These are phyloP conservation scores for Oncorhynchus nerka DNA, from an alignment of 2,113 vertebrate species.

Conservation along the genomic window DNA sequence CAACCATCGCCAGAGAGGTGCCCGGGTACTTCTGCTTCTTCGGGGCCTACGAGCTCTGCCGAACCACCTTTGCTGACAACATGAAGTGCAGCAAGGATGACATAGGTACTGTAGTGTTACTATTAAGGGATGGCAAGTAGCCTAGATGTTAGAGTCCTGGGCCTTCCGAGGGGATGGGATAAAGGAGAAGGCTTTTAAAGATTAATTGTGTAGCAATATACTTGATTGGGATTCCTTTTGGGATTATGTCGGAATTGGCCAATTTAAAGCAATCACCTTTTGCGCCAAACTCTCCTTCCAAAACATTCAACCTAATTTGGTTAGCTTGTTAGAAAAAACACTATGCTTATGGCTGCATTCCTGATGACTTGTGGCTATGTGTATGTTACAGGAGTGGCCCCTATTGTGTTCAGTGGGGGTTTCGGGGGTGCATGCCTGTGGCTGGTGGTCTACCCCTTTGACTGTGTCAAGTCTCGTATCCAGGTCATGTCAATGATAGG, in stretches of 20 bases:
- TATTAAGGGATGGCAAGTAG: too few species aligned
- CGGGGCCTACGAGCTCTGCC: slow-evolving; percentile 89
- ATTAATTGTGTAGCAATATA: neutral
- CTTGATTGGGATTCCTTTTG: neutral
- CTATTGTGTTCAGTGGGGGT: slow-evolving; percentile 88
- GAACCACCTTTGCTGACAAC: slow-evolving; percentile 80
- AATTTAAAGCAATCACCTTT: neutral
- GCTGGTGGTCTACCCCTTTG: slow-evolving; percentile 94
- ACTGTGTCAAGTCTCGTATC: slow-evolving; percentile 95
- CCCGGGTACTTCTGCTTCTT: slow-evolving; percentile 98
- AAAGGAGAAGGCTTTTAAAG: neutral
- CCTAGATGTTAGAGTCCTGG: too few species aligned
- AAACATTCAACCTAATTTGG: neutral
- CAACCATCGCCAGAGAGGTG: slow-evolving; percentile 91
- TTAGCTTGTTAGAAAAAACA: neutral
- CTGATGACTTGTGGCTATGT: slow-evolving; percentile 3
- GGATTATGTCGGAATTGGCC: too few species aligned
- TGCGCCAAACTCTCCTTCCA: neutral
- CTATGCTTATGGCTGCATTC: neutral
- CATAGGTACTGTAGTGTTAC: slow-evolving; percentile 75
- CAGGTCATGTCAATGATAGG: slow-evolving; percentile 96
- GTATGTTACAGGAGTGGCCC: slow-evolving; percentile 77
- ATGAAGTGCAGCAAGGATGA: slow-evolving; percentile 87
- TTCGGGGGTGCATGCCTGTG: slow-evolving; percentile 91
- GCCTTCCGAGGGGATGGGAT: too few species aligned